Evolutionary conservation across 2,113 vertebrate species (phyloP).

Genomic region (Antechinus stuartii): DNA sequence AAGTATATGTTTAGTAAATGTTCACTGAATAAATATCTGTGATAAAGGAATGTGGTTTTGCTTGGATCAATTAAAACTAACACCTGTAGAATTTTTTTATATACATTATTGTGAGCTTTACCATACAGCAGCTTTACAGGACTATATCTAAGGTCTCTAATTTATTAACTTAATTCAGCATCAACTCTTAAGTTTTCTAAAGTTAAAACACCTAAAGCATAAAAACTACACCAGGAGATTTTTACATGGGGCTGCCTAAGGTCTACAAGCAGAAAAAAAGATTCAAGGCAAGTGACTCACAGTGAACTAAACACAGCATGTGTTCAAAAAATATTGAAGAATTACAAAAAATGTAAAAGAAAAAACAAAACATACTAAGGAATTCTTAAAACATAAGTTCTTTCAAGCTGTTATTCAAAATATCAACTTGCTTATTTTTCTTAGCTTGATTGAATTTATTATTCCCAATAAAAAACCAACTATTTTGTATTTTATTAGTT

Average conservation of each 20-base stretch:
- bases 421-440: background rate
- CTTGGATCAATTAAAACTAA: background rate
- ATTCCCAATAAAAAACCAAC: background rate
- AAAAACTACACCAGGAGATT: background rate
- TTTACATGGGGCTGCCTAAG: background rate
- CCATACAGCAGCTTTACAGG: background rate
- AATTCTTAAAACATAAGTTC: background rate
- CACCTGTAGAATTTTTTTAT: background rate
- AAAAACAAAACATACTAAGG: background rate
- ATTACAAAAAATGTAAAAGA: background rate
- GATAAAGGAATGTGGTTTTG: background rate
- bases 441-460: background rate
- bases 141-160: background rate
- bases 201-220: background rate
- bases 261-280: background rate
- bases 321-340: background rate
- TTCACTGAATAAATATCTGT: background rate
- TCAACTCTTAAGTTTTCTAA: background rate
- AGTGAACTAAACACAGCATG: background rate
- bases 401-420: background rate
- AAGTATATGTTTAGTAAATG: background rate
- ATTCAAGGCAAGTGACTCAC: background rate
- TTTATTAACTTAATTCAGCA: background rate
- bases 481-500: background rate
- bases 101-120: background rate